Evolutionary conservation across 2,888 invertebrate species (phyloP), one percentile per base, ranked within the genome.

Genomic region (Ischnus inquisitorius): DNA sequence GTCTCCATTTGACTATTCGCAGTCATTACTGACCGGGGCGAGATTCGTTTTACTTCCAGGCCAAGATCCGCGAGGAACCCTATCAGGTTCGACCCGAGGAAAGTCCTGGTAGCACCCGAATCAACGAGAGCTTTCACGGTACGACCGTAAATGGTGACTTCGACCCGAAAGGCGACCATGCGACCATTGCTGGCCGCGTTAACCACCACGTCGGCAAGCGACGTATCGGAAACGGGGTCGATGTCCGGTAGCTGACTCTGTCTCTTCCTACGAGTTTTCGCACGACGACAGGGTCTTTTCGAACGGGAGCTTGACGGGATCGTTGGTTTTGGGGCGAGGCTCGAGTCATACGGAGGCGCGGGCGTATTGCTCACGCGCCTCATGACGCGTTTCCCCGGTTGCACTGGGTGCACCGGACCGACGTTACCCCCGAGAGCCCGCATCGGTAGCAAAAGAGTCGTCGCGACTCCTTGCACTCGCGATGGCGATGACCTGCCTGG

Each of bases 401-500:
- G 43, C 43, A 43, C 43, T 8, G 14, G 43, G 43, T 48, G 48
- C 48, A 48, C 6, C 48, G 48, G 48, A 14, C 48, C n/a, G 48
- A 16, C n/a, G n/a, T n/a, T n/a, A n/a, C n/a, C n/a, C n/a, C n/a
- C n/a, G n/a, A n/a, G n/a, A n/a, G n/a, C n/a, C 75, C 25, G 46
- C 75, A 75, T 60, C 75, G n/a, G 62, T 75, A 75, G 46, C 62
- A 75, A 19, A 75, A 75, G 16, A 75, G 19, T 2, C 62, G 60
- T 3, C 75, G 19, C 1, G 62, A 60, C 28, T 62, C 48, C 16
- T 48, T 48, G 48, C 48, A 48, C 48, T 48, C 16, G 1, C 48
- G 48, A 16, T 48, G 48, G 48, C 48, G 48, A 14, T 48, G 48
- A 4, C 48, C 62, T 2, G 62, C 2, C 48, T 48, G 48, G 62